Conservation (phyloP, 2,888 invertebrate species). For the Cerceris ruficornis region DNA sequence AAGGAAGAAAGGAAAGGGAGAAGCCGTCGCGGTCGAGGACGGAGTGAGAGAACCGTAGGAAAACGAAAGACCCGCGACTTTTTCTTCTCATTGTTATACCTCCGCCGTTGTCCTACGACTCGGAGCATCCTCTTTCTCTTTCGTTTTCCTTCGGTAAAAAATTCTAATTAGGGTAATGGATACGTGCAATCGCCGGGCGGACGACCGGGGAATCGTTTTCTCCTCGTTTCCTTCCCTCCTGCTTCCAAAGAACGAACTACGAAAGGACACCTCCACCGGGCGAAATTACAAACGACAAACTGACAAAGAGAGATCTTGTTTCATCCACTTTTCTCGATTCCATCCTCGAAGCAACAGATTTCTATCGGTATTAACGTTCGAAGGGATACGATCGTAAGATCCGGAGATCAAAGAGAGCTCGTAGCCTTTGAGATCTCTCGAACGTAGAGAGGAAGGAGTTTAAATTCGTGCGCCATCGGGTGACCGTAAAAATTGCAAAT, state of each 20-base stretch:
- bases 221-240: too few relatives aligned
- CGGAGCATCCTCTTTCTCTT: constrained; percentile 14
- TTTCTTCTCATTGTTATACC: not conserved
- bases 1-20: not conserved
- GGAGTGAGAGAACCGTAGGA: too few relatives aligned
- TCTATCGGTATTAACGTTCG: too few relatives aligned
- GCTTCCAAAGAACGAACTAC: too few relatives aligned
- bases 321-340: too few relatives aligned
- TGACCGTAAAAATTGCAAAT: constrained; percentile 44
- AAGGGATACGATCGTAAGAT: too few relatives aligned
- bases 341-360: too few relatives aligned
- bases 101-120: not conserved
- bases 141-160: constrained; percentile 19
- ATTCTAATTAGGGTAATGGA: constrained; percentile 58
- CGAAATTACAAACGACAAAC: too few relatives aligned
- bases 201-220: constrained; percentile 2
- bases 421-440: not conserved
- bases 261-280: too few relatives aligned
- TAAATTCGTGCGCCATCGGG: constrained; percentile 33
- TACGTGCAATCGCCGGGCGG: constrained; percentile 28
- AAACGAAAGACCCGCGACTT: not conserved
- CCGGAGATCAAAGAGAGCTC: too few relatives aligned
- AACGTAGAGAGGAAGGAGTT: not conserved
- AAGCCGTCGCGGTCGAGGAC: not conserved
- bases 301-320: too few relatives aligned